These are phyloP conservation scores for Rousettus madagascariensis DNA, from an alignment of 2,797 vertebrate species.

Conservation along the genomic window DNA sequence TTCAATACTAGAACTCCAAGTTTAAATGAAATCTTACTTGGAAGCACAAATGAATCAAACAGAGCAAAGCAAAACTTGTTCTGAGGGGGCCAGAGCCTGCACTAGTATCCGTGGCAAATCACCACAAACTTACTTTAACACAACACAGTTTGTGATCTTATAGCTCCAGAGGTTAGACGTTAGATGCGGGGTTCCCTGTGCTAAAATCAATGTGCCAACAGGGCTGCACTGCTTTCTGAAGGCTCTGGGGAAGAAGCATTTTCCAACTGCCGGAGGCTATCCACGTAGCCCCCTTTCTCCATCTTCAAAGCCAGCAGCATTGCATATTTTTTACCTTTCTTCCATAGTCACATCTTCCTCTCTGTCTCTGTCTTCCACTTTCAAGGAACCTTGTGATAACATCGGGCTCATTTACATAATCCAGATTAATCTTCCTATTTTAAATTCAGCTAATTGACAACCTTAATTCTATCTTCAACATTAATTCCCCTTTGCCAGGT, in stretches of 20 bases:
- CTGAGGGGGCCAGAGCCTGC: background rate
- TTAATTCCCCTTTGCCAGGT: background rate
- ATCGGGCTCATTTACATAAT: background rate
- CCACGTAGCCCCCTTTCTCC: background rate
- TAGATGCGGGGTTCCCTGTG: background rate
- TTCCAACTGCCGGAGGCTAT: background rate
- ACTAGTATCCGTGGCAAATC: background rate
- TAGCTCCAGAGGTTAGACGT: background rate
- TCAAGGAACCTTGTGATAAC: background rate
- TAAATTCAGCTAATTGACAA: background rate
- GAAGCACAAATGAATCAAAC: background rate
- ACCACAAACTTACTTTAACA: background rate
- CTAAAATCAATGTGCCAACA: background rate
- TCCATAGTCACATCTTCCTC: background rate
- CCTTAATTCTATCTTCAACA: background rate
- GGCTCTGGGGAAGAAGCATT: background rate
- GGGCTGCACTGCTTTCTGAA: background rate
- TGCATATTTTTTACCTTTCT: background rate
- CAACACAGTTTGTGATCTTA: background rate
- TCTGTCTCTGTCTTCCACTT: background rate
- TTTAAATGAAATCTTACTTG: background rate
- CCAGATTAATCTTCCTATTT: background rate
- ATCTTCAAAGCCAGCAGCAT: background rate
- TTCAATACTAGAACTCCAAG: background rate
- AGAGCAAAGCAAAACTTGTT: background rate